Evolutionary conservation across 2,113 vertebrate species (phyloP).

Genomic region (Falcunculus frontatus): DNA sequence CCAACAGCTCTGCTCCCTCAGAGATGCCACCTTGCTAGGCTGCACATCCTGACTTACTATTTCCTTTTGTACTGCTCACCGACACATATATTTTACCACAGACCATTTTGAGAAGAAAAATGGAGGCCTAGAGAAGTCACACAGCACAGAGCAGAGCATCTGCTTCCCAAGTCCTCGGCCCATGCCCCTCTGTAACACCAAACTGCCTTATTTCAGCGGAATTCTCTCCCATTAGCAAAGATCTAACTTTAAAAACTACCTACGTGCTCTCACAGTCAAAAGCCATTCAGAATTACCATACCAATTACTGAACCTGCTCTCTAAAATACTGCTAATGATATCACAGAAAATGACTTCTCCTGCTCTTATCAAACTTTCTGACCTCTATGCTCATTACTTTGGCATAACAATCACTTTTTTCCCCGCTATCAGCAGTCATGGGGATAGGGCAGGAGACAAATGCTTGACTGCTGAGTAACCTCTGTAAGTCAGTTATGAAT

Average conservation of each 20-base stretch:
- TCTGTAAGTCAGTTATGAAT: conserved; percentile 20
- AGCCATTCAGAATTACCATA: conserved; percentile 41
- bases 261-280: background rate
- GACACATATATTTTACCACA: background rate
- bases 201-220: background rate
- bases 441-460: background rate
- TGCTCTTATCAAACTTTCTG: conserved; percentile 56
- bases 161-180: background rate
- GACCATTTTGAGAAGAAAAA: background rate
- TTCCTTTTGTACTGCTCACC: background rate
- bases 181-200: background rate
- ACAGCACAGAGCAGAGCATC: background rate
- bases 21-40: background rate
- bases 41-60: background rate
- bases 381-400: conserved; percentile 41
- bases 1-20: background rate
- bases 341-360: conserved; percentile 29
- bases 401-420: conserved; percentile 19
- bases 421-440: background rate
- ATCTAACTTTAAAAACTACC: conserved; percentile 15
- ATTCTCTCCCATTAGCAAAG: background rate
- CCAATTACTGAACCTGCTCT: conserved; percentile 45
- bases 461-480: conserved; percentile 9
- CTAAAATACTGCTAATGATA: conserved; percentile 44
- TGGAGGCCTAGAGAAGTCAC: background rate